These are phyloP conservation scores for Anolis carolinensis DNA, from an alignment of 2,113 vertebrate species.

Conservation along the genomic window DNA sequence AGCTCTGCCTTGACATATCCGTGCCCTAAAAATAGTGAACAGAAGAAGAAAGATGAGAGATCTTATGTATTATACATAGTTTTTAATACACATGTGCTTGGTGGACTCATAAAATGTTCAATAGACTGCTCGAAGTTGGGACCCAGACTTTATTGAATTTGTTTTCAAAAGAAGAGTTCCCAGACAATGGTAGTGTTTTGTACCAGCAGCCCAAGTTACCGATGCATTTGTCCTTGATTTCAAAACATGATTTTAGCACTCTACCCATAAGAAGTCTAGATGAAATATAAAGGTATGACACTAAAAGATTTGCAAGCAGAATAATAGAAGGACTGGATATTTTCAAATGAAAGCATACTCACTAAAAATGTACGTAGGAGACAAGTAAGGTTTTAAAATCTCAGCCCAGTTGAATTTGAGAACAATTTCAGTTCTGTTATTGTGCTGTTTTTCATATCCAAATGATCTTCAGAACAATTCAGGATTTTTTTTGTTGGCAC, in stretches of 20 bases:
- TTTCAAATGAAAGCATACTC: neutral
- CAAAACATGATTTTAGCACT: constrained; percentile 17
- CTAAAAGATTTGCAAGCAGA: neutral
- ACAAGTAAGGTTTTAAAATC: neutral
- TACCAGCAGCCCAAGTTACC: neutral
- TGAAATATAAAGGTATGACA: neutral
- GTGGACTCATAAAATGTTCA: constrained; percentile 1
- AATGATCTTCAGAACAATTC: neutral
- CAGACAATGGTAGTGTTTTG: neutral
- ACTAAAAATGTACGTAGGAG: neutral
- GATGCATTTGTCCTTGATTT: constrained; percentile 1
- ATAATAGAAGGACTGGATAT: neutral
- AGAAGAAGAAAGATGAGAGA: constrained; percentile 40
- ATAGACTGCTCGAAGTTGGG: constrained; percentile 6
- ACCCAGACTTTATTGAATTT: neutral
- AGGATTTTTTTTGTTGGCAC: neutral
- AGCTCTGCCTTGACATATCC: constrained; percentile 39
- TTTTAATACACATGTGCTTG: constrained; percentile 29
- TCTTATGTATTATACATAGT: constrained; percentile 8
- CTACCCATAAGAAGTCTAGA: neutral
- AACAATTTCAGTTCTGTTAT: neutral
- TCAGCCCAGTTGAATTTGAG: no score
- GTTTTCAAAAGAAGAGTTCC: constrained; percentile 17
- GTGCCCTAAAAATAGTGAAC: constrained; percentile 53
- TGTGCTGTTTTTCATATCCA: neutral